Conservation (phyloP, 1,140 invertebrate genomes). For the Drosophila malerkotliana region DNA sequence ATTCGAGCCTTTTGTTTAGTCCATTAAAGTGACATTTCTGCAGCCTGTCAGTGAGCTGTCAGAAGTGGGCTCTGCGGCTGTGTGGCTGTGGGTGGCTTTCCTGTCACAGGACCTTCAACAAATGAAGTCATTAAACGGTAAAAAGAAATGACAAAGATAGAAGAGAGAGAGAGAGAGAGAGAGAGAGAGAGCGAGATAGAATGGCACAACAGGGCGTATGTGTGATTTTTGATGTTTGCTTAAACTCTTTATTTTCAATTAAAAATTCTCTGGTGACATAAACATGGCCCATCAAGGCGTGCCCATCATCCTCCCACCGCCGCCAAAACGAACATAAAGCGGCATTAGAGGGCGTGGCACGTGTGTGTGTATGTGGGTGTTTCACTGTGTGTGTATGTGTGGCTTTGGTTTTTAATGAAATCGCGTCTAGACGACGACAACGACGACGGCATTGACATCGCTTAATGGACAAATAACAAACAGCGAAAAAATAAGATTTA, state of each 20-base stretch:
- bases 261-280: conserved; percentile 47
- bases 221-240: conserved; percentile 65
- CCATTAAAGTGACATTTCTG: conserved; percentile 62
- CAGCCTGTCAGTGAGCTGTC: conserved; percentile 51
- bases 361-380: conserved; percentile 21
- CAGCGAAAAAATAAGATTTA: conserved; percentile 5
- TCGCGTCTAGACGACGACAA: conserved; percentile 48
- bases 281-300: conserved; percentile 31
- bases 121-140: conserved; percentile 47
- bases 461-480: conserved; percentile 46
- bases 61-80: not conserved
- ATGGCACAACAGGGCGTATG: conserved; percentile 40
- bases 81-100: not conserved
- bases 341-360: conserved; percentile 25
- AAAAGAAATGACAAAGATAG: not conserved
- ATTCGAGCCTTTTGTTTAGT: conserved; percentile 65
- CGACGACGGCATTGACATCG: conserved; percentile 33
- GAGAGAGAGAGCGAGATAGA: no score
- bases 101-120: conserved; percentile 3
- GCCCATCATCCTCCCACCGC: not conserved
- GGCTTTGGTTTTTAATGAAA: conserved; percentile 53
- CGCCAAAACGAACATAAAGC: conserved; percentile 13
- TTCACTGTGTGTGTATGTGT: not conserved
- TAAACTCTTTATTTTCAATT: conserved; percentile 68
- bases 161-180: no score